A percentile compares a stretch with the other conserved stretches of the same genome.
These are phyloP conservation scores for Thunnus albacares DNA, from an alignment of 2,797 vertebrate species.

Conservation along the genomic window DNA sequence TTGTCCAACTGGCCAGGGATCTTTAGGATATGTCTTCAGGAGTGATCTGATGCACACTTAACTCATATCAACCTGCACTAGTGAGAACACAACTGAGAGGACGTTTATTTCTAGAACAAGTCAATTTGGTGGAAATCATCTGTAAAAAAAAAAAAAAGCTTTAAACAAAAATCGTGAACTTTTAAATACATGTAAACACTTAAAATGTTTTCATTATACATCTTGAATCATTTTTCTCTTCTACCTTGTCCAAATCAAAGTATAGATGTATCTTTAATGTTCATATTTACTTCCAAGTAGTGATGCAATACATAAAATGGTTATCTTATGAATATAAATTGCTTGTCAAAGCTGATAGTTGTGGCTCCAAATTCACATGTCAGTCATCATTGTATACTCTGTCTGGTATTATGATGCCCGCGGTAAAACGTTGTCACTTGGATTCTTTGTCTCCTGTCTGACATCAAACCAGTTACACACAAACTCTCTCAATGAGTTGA, in stretches of 20 bases:
- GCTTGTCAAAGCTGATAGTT: too few species aligned
- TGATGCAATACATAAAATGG: background rate
- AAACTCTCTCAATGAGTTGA: too few species aligned
- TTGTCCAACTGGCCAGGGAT: slow-evolving; percentile 33
- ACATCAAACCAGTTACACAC: too few species aligned
- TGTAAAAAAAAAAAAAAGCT: background rate
- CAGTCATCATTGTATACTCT: too few species aligned
- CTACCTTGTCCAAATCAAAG: background rate
- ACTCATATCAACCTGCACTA: slow-evolving; percentile 15
- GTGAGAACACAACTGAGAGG: background rate
- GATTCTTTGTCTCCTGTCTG: too few species aligned
- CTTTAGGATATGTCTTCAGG: slow-evolving; percentile 7
- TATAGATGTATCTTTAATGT: background rate
- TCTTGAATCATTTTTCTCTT: background rate
- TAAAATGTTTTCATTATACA: background rate
- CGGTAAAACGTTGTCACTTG: too few species aligned
- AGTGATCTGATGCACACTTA: slow-evolving; percentile 28
- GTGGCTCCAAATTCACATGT: too few species aligned
- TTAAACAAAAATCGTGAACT: background rate
- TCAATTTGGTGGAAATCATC: background rate
- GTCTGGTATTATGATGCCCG: too few species aligned
- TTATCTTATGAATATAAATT: slow-evolving; percentile 1
- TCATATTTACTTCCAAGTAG: background rate
- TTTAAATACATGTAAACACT: background rate
- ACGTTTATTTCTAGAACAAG: background rate